Percentiles rank a stretch among this genome's conserved stretches.
phyloP scores from a whole-genome alignment of 2,113 vertebrate species.

The Anguilla rostrata region DNA sequence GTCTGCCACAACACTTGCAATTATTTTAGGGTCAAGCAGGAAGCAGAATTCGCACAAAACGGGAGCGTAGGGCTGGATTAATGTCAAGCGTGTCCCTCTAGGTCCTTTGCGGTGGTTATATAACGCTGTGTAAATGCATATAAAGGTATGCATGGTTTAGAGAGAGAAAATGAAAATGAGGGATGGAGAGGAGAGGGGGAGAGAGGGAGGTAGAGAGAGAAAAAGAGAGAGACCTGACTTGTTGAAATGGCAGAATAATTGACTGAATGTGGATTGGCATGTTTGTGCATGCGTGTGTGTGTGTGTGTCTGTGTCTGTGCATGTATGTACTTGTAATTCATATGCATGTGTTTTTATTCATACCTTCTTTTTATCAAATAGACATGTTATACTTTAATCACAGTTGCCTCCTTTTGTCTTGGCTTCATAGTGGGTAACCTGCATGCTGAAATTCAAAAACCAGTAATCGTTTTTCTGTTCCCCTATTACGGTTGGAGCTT shows the following conservation, averaged over 20 bases:
- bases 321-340: no score
- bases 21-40: neutral
- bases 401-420: neutral
- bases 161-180: neutral
- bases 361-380: no score
- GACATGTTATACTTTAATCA: no score
- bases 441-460: neutral
- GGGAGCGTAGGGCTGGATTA: neutral
- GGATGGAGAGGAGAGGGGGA: no score
- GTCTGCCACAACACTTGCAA: neutral
- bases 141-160: neutral
- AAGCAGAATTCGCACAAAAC: neutral
- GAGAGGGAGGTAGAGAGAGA: neutral
- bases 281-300: slow-evolving; percentile 4
- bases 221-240: no score
- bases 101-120: neutral
- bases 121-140: neutral
- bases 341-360: neutral
- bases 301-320: neutral
- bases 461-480: neutral
- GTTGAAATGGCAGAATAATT: no score
- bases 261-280: neutral
- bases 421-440: neutral
- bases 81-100: neutral
- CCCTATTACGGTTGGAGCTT: neutral